phyloP scores from a whole-genome alignment of 1,140 invertebrate genomes.

The Cydia pomonella region DNA sequence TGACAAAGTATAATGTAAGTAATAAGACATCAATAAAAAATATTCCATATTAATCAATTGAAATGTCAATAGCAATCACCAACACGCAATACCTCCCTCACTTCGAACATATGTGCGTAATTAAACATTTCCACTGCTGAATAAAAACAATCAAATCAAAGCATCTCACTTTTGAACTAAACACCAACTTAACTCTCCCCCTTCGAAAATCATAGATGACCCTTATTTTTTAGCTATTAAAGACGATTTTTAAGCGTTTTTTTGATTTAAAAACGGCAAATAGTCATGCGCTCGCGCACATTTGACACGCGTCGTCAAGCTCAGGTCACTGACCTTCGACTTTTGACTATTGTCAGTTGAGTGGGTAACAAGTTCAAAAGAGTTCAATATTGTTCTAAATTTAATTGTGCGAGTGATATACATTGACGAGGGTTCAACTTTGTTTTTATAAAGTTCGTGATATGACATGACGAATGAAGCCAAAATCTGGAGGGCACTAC shows the following conservation, averaged over 20 bases:
- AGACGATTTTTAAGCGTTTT: background rate
- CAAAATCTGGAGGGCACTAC: too few relatives aligned
- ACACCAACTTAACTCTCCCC: background rate
- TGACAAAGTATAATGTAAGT: too few relatives aligned
- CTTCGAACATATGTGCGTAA: slow-evolving; percentile 32
- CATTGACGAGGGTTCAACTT: background rate
- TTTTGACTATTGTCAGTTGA: slow-evolving; percentile 29
- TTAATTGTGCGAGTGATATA: background rate
- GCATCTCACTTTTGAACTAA: slow-evolving; percentile 33
- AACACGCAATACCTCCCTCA: background rate
- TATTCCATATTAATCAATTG: background rate
- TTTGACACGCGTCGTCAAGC: slow-evolving; percentile 32
- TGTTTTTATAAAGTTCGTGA: background rate
- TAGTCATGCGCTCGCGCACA: background rate
- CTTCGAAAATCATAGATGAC: background rate
- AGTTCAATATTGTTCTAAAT: slow-evolving; percentile 3
- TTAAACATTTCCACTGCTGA: slow-evolving; percentile 32
- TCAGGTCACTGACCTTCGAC: slow-evolving; percentile 9
- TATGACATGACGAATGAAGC: too few relatives aligned
- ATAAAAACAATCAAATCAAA: slow-evolving; percentile 33
- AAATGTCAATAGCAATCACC: background rate
- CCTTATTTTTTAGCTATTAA: background rate
- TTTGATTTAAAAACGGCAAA: background rate
- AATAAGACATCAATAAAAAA: too few relatives aligned
- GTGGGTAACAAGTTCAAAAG: slow-evolving; percentile 24